Conservation (phyloP, 2,113 vertebrate species). For the Scatophagus argus region DNA sequence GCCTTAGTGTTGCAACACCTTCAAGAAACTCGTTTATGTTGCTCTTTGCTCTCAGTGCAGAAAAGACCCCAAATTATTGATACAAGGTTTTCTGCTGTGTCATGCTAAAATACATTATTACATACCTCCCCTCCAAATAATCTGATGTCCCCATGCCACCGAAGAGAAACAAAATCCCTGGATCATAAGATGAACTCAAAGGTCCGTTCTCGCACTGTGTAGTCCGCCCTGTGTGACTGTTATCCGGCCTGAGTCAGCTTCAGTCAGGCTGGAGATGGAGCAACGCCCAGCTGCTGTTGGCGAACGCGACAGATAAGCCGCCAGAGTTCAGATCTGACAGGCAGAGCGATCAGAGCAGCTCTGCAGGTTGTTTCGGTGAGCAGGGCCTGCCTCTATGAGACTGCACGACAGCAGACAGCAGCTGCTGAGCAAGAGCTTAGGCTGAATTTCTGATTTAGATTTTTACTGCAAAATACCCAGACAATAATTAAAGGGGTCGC, state of each 20-base stretch:
- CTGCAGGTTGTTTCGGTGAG: neutral
- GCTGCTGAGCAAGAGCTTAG: neutral
- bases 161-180: too few species aligned
- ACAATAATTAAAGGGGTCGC: too few species aligned
- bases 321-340: constrained; percentile 1
- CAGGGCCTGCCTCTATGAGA: neutral
- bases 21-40: neutral
- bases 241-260: neutral
- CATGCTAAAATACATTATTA: too few species aligned
- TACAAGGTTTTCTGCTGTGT: neutral
- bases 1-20: constrained; percentile 20
- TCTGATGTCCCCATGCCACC: too few species aligned
- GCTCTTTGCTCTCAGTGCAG: neutral
- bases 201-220: too few species aligned
- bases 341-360: constrained; percentile 9
- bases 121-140: neutral
- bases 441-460: too few species aligned
- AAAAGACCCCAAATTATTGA: neutral
- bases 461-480: too few species aligned
- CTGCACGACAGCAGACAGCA: neutral
- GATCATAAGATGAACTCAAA: too few species aligned
- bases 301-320: constrained; percentile 6
- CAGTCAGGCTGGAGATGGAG: neutral
- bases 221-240: neutral
- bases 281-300: neutral